phyloP scores from a whole-genome alignment of 92 coral and sea anemone species.

The Parazoanthus darwini region DNA sequence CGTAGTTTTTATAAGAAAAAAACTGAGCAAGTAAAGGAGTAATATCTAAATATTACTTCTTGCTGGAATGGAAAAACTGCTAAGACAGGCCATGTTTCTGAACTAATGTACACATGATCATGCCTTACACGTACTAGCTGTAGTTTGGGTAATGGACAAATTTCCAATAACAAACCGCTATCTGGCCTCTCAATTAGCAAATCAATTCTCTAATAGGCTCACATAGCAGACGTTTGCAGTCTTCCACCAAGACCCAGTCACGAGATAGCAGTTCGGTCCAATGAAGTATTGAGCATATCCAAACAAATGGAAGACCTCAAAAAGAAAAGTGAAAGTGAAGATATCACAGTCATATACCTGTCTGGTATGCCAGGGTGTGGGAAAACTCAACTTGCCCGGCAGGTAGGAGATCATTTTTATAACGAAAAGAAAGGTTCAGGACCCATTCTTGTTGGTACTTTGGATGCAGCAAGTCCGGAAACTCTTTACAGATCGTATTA shows the following conservation, averaged over 20 bases:
- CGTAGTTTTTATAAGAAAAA: too few relatives aligned
- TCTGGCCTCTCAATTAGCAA: too few relatives aligned
- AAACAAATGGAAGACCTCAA: slow-evolving; percentile 10
- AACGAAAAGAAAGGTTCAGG: background rate
- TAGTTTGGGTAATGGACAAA: too few relatives aligned
- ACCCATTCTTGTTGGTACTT: slow-evolving; percentile 22
- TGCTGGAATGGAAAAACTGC: too few relatives aligned
- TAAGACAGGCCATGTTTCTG: too few relatives aligned
- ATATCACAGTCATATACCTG: slow-evolving; percentile 28
- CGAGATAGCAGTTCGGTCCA: slow-evolving; percentile 15
- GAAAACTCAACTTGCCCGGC: slow-evolving; percentile 37
- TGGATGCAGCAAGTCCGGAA: slow-evolving; percentile 35
- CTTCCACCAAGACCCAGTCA: slow-evolving; percentile 52
- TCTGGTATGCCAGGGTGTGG: slow-evolving; percentile 52
- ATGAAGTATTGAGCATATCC: slow-evolving; percentile 11
- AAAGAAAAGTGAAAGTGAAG: background rate
- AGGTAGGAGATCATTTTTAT: slow-evolving; percentile 23
- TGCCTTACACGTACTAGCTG: too few relatives aligned
- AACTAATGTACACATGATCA: too few relatives aligned
- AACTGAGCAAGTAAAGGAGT: too few relatives aligned
- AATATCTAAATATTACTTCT: too few relatives aligned
- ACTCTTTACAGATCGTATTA: slow-evolving; percentile 35
- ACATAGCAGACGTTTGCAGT: background rate
- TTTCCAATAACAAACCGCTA: too few relatives aligned
- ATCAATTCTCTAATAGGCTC: too few relatives aligned